Evolutionary conservation across 2,113 vertebrate species (phyloP).

Genomic region (Ptychochromis oligacanthus): DNA sequence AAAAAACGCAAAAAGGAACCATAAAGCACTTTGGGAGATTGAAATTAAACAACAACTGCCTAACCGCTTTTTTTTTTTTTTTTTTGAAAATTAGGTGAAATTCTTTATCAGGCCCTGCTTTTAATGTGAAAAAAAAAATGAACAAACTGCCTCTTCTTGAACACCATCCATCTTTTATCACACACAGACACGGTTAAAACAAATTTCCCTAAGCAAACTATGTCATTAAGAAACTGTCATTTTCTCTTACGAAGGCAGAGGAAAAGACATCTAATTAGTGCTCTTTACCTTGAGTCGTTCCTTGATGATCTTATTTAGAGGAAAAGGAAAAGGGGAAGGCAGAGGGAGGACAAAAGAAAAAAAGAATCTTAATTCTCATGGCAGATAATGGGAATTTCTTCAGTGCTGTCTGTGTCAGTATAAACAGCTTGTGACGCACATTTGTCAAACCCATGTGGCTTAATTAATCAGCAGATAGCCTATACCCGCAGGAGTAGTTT

Average conservation of each 20-base stretch:
- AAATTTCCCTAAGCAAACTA: slow-evolving; percentile 29
- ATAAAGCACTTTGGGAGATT: background rate
- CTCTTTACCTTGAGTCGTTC: slow-evolving; percentile 75
- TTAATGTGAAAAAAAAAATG: slow-evolving; percentile 27
- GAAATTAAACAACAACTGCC: background rate
- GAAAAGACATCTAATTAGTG: slow-evolving; percentile 47
- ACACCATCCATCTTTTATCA: slow-evolving; percentile 37
- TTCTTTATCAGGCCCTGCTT: slow-evolving; percentile 34
- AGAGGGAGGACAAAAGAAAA: slow-evolving; percentile 50
- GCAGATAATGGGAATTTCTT: slow-evolving; percentile 42
- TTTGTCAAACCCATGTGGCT: slow-evolving; percentile 40
- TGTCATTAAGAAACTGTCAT: slow-evolving; percentile 50
- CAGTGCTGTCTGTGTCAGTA: slow-evolving; percentile 21
- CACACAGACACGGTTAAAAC: slow-evolving; percentile 8
- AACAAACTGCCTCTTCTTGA: slow-evolving; percentile 25
- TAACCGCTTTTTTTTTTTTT: background rate
- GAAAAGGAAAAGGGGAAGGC: background rate
- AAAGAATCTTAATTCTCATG: slow-evolving; percentile 45
- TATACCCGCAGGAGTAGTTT: slow-evolving; percentile 13
- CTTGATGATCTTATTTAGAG: slow-evolving; percentile 70
- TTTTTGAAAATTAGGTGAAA: slow-evolving; percentile 19
- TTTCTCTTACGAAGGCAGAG: slow-evolving; percentile 9
- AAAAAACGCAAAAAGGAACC: too few relatives aligned
- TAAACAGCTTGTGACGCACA: slow-evolving; percentile 28
- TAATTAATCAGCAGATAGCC: slow-evolving; percentile 50